Conservation (phyloP, 2,113 vertebrate species). For the Hemiscyllium ocellatum region DNA sequence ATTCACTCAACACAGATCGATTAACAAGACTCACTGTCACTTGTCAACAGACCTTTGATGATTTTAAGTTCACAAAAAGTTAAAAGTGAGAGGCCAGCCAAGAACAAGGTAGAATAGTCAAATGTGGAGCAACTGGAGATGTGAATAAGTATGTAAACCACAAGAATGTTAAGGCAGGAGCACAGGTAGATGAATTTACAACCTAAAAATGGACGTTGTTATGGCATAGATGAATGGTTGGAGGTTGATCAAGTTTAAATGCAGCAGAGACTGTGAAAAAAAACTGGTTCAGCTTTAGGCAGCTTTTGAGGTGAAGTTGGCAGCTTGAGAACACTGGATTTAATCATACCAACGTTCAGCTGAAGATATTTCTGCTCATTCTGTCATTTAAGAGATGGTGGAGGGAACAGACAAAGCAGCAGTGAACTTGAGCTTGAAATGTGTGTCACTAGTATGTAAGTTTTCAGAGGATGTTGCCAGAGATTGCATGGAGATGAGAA, state of each 20-base stretch:
- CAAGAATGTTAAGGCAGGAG: background rate
- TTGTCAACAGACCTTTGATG: background rate
- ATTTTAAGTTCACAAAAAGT: background rate
- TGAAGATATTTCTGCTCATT: background rate
- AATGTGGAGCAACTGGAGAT: background rate
- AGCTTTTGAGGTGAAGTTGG: background rate
- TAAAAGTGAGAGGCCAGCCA: background rate
- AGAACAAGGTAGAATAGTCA: background rate
- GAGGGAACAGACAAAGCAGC: background rate
- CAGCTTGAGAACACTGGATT: background rate
- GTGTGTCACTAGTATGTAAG: too few relatives aligned
- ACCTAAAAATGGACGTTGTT: background rate
- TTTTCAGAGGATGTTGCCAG: background rate
- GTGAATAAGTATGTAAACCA: background rate
- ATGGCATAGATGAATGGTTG: background rate
- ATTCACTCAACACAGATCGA: background rate
- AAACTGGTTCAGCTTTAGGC: background rate
- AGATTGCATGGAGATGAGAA: background rate
- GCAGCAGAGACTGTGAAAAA: background rate
- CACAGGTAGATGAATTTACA: background rate
- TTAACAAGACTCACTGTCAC: background rate
- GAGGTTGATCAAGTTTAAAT: background rate
- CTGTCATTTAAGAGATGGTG: background rate
- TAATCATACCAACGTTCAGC: too few relatives aligned
- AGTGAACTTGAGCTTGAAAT: background rate